These are phyloP conservation scores for Amphiura filiformis DNA, from an alignment of 35 echinoderm and acorn worm species.

Conservation along the genomic window DNA sequence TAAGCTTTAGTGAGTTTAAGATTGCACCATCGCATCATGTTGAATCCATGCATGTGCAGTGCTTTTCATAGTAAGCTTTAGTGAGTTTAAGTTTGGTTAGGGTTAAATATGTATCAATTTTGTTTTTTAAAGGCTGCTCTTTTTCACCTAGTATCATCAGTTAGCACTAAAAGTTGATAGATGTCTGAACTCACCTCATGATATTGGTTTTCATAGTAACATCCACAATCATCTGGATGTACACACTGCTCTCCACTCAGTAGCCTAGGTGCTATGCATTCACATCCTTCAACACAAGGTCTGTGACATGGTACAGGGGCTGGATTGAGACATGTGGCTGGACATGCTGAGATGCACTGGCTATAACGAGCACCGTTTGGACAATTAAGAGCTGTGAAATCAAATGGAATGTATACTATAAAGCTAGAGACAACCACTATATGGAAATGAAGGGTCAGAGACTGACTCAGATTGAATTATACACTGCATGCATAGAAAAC, in stretches of 20 bases:
- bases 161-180: background rate
- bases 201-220: slow-evolving; percentile 1
- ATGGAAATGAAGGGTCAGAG: background rate
- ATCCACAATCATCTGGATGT: slow-evolving; percentile 24
- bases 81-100: too few relatives aligned
- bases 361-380: slow-evolving; percentile 44
- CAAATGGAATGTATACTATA: background rate
- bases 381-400: slow-evolving; percentile 40
- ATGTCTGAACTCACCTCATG: slow-evolving; percentile 40
- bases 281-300: slow-evolving; percentile 40
- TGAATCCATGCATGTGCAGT: too few relatives aligned
- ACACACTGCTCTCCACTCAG: slow-evolving; percentile 15
- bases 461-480: too few relatives aligned
- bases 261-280: slow-evolving; percentile 10
- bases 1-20: too few relatives aligned
- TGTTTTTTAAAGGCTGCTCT: background rate
- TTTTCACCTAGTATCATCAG: background rate
- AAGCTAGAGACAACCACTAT: background rate
- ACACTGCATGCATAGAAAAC: too few relatives aligned
- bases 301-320: slow-evolving; percentile 19
- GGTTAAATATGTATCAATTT: too few relatives aligned
- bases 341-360: slow-evolving; percentile 33
- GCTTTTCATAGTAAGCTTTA: too few relatives aligned
- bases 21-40: too few relatives aligned
- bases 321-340: slow-evolving; percentile 43